A percentile compares a stretch with the other conserved stretches of the same genome.
Conservation (phyloP, 2,113 vertebrate genomes). For the Hepsetus odoe region DNA sequence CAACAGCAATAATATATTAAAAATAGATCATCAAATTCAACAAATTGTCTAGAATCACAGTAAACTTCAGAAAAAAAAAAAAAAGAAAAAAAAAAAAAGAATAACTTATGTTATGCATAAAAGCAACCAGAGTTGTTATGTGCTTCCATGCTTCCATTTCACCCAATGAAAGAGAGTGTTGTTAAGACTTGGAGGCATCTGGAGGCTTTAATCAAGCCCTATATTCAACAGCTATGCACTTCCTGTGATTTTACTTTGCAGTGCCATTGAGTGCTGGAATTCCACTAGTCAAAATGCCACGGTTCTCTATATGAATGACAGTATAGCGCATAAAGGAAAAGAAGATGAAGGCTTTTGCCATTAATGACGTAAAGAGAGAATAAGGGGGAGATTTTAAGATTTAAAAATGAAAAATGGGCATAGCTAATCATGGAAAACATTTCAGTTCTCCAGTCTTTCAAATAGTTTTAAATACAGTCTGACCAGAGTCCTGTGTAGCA, state of each 20-base stretch:
- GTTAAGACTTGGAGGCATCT: slow-evolving; percentile 8
- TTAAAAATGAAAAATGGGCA: not conserved
- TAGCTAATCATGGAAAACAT: not conserved
- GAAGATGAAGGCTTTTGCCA: not conserved
- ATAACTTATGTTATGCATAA: not conserved
- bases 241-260: slow-evolving; percentile 27
- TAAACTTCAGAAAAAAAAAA: not conserved
- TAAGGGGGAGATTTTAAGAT: not conserved
- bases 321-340: not conserved
- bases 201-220: slow-evolving; percentile 20
- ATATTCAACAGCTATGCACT: slow-evolving; percentile 12
- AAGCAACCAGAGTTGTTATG: not conserved
- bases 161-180: slow-evolving; percentile 1
- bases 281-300: slow-evolving; percentile 1
- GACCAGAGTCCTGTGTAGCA: no score
- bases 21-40: no score
- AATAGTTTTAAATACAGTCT: no score
- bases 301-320: not conserved
- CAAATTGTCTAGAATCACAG: not conserved
- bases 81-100: no score
- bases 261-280: not conserved
- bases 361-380: not conserved
- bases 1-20: not conserved
- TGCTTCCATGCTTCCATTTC: not conserved
- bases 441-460: not conserved